phyloP scores from a whole-genome alignment of 1,140 invertebrate genomes.

The Caerostris extrusa region DNA sequence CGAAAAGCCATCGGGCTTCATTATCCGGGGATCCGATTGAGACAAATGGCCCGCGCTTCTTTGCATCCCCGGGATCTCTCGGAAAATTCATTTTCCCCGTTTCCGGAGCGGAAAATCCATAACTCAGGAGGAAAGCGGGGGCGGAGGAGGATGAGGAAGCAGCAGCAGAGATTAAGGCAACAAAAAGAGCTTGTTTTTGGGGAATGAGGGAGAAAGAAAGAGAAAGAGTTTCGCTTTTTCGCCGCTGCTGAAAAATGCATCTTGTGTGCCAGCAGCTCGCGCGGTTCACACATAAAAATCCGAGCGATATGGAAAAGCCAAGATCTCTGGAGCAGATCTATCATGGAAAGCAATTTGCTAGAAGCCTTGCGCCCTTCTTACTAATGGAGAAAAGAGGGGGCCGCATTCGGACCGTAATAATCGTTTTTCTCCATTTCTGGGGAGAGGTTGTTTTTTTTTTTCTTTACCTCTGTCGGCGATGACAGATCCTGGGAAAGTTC shows the following conservation, averaged over 20 bases:
- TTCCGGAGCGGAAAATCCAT: neutral
- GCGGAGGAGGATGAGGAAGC: neutral
- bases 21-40: constrained; percentile 58
- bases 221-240: neutral
- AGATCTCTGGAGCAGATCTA: constrained; percentile 67
- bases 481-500: constrained; percentile 68
- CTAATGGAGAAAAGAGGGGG: neutral
- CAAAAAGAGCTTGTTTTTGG: constrained; percentile 64
- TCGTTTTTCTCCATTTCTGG: constrained; percentile 68
- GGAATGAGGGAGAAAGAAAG: neutral
- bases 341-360: constrained; percentile 69
- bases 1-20: neutral
- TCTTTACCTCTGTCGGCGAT: neutral
- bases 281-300: constrained; percentile 73
- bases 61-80: neutral
- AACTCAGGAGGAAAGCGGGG: neutral
- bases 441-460: neutral
- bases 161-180: constrained; percentile 67
- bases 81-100: neutral
- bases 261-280: constrained; percentile 50
- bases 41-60: constrained; percentile 23
- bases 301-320: constrained; percentile 68
- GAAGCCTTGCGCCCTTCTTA: constrained; percentile 42
- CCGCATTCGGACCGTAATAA: constrained; percentile 62
- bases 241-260: constrained; percentile 15